Conservation (phyloP, 2,888 invertebrate genomes). For the Octodonta nipae region DNA sequence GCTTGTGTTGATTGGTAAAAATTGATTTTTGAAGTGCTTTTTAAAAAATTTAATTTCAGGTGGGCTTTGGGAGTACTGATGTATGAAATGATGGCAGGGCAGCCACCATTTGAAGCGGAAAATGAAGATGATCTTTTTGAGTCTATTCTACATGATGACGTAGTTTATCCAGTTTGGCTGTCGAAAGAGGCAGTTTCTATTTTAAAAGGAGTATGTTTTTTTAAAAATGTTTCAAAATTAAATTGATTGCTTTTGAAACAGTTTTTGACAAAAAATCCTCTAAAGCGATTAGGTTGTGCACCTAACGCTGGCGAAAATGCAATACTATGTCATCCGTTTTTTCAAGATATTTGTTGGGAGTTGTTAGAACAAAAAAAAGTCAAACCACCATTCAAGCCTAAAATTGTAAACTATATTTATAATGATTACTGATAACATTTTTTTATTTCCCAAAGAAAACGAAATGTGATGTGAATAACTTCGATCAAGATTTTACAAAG, state of each 20-base stretch:
- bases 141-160: conserved; percentile 95
- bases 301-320: conserved; percentile 64
- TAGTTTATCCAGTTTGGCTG: conserved; percentile 94
- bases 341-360: conserved; percentile 93
- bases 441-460: conserved; percentile 75
- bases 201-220: too few relatives aligned
- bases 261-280: conserved; percentile 96
- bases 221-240: too few relatives aligned
- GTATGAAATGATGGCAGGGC: conserved; percentile 99
- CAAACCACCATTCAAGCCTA: conserved; percentile 95
- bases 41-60: too few relatives aligned
- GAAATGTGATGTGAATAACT: conserved; percentile 96
- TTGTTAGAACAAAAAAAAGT: conserved; percentile 80
- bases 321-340: conserved; percentile 81
- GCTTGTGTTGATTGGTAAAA: conserved; percentile 84
- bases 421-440: too few relatives aligned
- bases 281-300: conserved; percentile 83
- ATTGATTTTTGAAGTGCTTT: too few relatives aligned
- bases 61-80: conserved; percentile 96
- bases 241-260: too few relatives aligned
- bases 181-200: conserved; percentile 82
- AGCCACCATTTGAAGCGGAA: conserved; percentile 98
- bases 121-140: conserved; percentile 99
- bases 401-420: too few relatives aligned
- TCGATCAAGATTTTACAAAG: conserved; percentile 97